Percentiles rank a stretch among this genome's conserved stretches.
phyloP scores from a whole-genome alignment of 1,140 invertebrate genomes.

The Drosophila repletoides region DNA sequence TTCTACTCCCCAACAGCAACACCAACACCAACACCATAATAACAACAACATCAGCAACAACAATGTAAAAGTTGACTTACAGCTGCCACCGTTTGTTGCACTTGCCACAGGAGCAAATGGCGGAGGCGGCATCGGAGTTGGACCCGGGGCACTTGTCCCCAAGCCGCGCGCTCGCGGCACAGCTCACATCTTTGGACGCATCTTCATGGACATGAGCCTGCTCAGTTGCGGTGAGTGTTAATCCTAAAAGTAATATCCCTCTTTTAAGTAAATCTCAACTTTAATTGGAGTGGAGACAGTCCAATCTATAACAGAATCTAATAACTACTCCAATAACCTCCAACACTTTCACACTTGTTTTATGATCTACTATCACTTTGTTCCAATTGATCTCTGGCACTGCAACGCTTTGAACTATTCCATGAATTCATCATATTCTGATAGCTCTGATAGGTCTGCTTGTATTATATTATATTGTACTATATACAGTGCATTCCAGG shows the following conservation, averaged over 20 bases:
- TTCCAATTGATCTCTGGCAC: conserved; percentile 64
- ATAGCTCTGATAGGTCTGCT: neutral
- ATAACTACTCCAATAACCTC: too few relatives aligned
- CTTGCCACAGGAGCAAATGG: neutral
- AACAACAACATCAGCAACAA: conserved; percentile 54
- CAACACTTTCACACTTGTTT: conserved; percentile 40
- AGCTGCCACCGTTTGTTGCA: conserved; percentile 53
- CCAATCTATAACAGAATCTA: neutral
- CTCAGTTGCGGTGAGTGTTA: conserved; percentile 66
- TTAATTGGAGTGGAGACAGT: neutral
- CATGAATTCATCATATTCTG: neutral
- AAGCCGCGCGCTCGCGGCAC: conserved; percentile 36
- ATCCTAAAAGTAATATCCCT: neutral
- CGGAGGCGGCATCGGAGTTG: neutral
- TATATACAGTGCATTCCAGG: neutral
- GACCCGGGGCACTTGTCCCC: neutral
- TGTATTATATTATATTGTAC: conserved; percentile 3
- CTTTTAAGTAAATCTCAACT: neutral
- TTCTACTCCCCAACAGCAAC: conserved; percentile 15
- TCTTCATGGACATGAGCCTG: conserved; percentile 57
- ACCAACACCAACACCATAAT: conserved; percentile 21
- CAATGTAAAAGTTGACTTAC: conserved; percentile 71
- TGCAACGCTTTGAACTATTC: conserved; percentile 22
- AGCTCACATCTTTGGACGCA: conserved; percentile 51
- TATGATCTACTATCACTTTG: conserved; percentile 48